These are phyloP conservation scores for Propithecus deckenii DNA, from an alignment of 2,797 vertebrate species.

Conservation along the genomic window DNA sequence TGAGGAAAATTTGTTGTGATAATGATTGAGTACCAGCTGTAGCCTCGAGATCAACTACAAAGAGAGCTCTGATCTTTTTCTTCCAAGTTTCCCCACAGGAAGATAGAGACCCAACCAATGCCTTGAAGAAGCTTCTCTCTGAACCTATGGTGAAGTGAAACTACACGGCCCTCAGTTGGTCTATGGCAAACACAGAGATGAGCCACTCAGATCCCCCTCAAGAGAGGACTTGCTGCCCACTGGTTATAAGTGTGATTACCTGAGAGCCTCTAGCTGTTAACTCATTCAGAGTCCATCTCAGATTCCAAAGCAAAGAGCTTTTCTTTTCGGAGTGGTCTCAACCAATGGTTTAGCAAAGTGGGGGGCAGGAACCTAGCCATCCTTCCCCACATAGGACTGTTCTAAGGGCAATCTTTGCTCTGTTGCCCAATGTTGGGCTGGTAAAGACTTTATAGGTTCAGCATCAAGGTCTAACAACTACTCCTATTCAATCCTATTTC, in stretches of 20 bases:
- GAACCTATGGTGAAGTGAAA: neutral
- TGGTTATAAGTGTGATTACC: neutral
- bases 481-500: neutral
- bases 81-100: neutral
- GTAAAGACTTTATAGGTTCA: neutral
- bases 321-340: neutral
- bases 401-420: neutral
- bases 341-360: neutral
- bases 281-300: neutral
- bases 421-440: accelerated
- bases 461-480: neutral
- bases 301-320: neutral
- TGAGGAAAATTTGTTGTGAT: neutral
- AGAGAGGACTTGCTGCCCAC: neutral
- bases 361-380: neutral
- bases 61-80: neutral
- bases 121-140: neutral
- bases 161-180: accelerated
- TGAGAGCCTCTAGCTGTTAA: neutral
- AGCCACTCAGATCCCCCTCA: neutral
- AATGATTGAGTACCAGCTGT: neutral
- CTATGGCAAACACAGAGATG: neutral
- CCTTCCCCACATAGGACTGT: neutral
- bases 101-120: neutral
- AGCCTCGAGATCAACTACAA: neutral